Percentiles rank a stretch among this genome's conserved stretches.
Evolutionary conservation across 2,888 invertebrate genomes (phyloP).

Genomic region (Lithophane socia): DNA sequence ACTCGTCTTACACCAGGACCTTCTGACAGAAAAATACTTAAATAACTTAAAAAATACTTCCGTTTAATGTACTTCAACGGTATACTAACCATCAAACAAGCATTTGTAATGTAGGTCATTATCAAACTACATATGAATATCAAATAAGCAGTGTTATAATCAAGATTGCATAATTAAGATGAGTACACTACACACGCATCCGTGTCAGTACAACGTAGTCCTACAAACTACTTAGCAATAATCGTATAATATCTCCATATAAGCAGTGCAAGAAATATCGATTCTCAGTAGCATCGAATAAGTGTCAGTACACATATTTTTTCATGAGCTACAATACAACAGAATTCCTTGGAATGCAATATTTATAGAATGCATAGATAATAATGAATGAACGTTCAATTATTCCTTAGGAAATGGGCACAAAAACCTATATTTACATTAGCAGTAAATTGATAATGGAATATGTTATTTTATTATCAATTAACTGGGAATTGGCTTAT

Average conservation of each 20-base stretch:
- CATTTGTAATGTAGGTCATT: conserved; percentile 49
- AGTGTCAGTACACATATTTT: conserved; percentile 19
- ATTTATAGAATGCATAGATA: conserved; percentile 24
- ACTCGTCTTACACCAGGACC: too few species aligned
- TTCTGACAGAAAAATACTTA: neutral
- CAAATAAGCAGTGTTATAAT: conserved; percentile 45
- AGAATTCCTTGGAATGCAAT: conserved; percentile 5
- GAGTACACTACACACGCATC: conserved; percentile 31
- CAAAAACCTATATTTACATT: conserved; percentile 46
- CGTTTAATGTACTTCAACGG: neutral
- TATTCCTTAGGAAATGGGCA: conserved; percentile 38
- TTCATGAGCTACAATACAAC: conserved; percentile 7
- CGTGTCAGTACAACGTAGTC: conserved; percentile 8
- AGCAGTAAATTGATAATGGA: conserved; percentile 49
- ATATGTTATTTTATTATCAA: conserved; percentile 59
- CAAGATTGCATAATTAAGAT: conserved; percentile 51
- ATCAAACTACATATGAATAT: conserved; percentile 44
- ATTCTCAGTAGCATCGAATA: conserved; percentile 11
- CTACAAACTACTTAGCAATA: conserved; percentile 27
- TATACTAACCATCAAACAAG: conserved; percentile 16
- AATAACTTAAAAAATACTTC: neutral
- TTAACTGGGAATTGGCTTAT: conserved; percentile 67
- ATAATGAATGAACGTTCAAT: conserved; percentile 26
- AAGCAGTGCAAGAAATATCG: conserved; percentile 27
- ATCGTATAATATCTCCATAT: conserved; percentile 41